These are phyloP conservation scores for Dasypogon diadema DNA, from an alignment of 2,888 invertebrate genomes.

Conservation along the genomic window DNA sequence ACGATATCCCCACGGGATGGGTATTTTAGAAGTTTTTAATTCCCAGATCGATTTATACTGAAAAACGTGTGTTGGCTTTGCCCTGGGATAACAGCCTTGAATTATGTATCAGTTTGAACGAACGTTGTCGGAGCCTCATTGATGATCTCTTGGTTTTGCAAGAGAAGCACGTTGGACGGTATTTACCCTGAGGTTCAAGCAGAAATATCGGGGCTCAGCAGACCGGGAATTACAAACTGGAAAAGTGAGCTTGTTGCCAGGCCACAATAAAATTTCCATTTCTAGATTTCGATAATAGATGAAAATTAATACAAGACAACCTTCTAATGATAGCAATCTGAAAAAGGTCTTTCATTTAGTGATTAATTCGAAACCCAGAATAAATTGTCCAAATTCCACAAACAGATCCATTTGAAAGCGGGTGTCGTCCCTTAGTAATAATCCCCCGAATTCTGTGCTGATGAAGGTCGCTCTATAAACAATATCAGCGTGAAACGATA, in stretches of 20 bases:
- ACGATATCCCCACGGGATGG: background rate
- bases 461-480: slow-evolving; percentile 12
- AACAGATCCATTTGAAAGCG: background rate
- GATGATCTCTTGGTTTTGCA: too few relatives aligned
- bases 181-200: too few relatives aligned
- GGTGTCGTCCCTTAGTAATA: slow-evolving; percentile 10
- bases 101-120: too few relatives aligned
- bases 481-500: slow-evolving; percentile 29
- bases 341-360: background rate
- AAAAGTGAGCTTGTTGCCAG: background rate
- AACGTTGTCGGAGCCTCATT: too few relatives aligned
- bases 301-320: background rate
- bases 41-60: too few relatives aligned
- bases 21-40: slow-evolving; percentile 1
- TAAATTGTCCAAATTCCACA: background rate
- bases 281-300: background rate
- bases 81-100: too few relatives aligned
- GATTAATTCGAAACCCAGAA: background rate
- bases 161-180: too few relatives aligned
- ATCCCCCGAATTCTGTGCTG: slow-evolving; percentile 1
- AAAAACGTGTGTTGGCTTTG: too few relatives aligned
- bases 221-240: too few relatives aligned
- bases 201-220: too few relatives aligned
- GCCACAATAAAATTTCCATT: background rate
- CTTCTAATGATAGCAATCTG: background rate